Conservation (phyloP, 1,140 invertebrate species). For the Meloidogyne exigua region DNA sequence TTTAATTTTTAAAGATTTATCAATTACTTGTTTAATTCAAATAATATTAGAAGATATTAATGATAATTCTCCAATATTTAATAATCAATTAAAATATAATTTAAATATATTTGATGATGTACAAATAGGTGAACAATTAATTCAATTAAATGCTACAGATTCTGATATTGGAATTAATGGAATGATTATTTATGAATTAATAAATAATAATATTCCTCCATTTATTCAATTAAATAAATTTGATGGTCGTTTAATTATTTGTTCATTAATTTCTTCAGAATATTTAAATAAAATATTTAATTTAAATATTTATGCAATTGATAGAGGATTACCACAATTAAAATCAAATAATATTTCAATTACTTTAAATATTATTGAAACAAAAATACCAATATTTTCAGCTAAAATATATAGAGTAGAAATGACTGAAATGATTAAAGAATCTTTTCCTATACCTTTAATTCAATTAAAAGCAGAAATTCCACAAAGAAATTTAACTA, state of each 20-base stretch:
- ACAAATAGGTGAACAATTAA: constrained; percentile 61
- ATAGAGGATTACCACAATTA: not conserved
- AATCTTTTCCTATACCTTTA: not conserved
- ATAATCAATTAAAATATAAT: constrained; percentile 24
- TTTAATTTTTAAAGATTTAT: not conserved
- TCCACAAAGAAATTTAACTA: not conserved
- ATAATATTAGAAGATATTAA: constrained; percentile 89
- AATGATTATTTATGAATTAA: constrained; percentile 63
- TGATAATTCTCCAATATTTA: constrained; percentile 74
- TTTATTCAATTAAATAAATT: constrained; percentile 53
- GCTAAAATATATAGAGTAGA: not conserved
- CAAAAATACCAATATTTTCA: constrained; percentile 8
- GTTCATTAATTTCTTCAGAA: not conserved
- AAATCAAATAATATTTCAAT: not conserved
- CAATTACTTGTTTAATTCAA: constrained; percentile 61
- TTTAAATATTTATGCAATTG: not conserved
- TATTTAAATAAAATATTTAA: constrained; percentile 11
- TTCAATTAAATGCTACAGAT: constrained; percentile 65
- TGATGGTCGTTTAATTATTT: constrained; percentile 49
- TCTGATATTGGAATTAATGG: constrained; percentile 65
- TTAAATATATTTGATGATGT: constrained; percentile 51
- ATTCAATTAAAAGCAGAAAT: not conserved
- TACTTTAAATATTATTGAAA: not conserved
- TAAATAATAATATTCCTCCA: constrained; percentile 24
- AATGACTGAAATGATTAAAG: not conserved